Base-by-base conservation (phyloP, 2,888 invertebrate genomes). In the Brenthis daphne region DNA sequence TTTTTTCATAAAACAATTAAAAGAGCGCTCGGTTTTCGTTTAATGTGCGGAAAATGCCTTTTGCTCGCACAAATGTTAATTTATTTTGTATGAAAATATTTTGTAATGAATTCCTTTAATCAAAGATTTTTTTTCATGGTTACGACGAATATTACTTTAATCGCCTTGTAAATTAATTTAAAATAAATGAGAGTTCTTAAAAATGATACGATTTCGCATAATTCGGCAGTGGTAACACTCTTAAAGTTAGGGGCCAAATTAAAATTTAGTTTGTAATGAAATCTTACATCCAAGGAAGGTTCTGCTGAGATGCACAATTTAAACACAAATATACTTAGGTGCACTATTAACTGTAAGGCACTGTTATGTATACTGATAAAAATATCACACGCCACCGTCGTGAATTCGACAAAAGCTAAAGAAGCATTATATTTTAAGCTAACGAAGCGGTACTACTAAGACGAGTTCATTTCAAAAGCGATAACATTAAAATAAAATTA, bases 401-500 rank as follows among this genome's bases (percentile, higher is more conserved):
- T 54, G 53, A 53, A 53, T 54, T 20, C 51, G 43, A 54, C 14
- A 37, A 43, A 53, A 63, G 29, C 48, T 20, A 63, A 63, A 37
- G 29, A 53, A 53, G 37, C 16, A 63, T 53, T 51, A 64, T 50
- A 57, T 61, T 13, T 56, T 48, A 56, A 74, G 74, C 82, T 85
- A 86, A 86, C 82, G 86, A 85, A 85, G 79, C 79, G 77, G 80
- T 77, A 65, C 67, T 61, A 60, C 74, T 77, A 72, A 77, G 77
- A 74, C 77, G 78, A 73, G 80, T 79, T 76, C 81, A 77, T 80
- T 80, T 76, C 74, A 73, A 76, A 79, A 78, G 70, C 79, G 80
- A 81, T 79, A 80, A 79, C 85, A 86, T 87, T 85, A 87, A 88
- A 88, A 87, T 83, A 83, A 86, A 87, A 86, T 87, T 86, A 89